phyloP scores from a whole-genome alignment of 2,888 invertebrate species.

The Drosophila robusta region DNA sequence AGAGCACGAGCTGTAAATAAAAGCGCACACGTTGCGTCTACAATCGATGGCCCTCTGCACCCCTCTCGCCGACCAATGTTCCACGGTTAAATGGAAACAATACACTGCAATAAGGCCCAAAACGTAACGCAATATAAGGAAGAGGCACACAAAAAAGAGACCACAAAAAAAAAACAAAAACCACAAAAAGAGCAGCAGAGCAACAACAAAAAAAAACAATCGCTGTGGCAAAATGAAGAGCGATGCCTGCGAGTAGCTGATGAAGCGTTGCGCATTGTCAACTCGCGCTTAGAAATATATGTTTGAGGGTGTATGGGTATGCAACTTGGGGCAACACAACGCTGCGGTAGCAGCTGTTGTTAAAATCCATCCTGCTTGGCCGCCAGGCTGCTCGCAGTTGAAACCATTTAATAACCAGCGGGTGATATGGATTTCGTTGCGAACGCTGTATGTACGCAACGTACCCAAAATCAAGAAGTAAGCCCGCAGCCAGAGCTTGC shows the following conservation, averaged over 20 bases:
- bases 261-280: conserved; percentile 50
- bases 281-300: conserved; percentile 14
- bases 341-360: conserved; percentile 5
- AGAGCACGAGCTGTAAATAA: conserved; percentile 57
- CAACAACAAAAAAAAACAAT: conserved; percentile 33
- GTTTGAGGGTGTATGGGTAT: not conserved
- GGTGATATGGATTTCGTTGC: conserved; percentile 16
- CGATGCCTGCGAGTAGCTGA: conserved; percentile 44
- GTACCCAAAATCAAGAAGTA: not conserved
- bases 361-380: conserved; percentile 8
- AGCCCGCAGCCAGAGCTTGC: not conserved
- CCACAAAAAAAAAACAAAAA: not conserved
- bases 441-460: conserved; percentile 24
- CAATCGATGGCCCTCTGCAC: conserved; percentile 56
- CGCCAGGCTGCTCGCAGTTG: conserved; percentile 3
- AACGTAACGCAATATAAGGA: conserved; percentile 36
- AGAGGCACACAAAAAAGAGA: conserved; percentile 2
- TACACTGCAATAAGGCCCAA: conserved; percentile 54
- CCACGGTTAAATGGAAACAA: conserved; percentile 59
- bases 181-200: conserved; percentile 9
- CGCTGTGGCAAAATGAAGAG: conserved; percentile 45
- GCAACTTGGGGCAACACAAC: conserved; percentile 5
- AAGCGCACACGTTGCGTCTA: conserved; percentile 48
- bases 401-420: conserved; percentile 40
- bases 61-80: conserved; percentile 9